Conservation (phyloP, 92 coral and sea anemone genomes). For the Metridium senile region DNA sequence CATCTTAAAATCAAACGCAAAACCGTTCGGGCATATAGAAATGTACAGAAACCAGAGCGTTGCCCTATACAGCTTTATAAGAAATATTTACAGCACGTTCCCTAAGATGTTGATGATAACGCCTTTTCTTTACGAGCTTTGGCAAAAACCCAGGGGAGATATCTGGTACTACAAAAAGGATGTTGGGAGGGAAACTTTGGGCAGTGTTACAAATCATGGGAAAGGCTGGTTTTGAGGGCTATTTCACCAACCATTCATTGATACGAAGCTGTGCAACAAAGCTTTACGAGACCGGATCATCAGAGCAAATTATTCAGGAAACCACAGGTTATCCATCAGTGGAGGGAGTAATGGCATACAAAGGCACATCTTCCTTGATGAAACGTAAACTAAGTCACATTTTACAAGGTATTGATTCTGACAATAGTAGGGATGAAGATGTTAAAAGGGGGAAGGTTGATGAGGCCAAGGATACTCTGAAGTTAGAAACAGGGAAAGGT, state of each 20-base stretch:
- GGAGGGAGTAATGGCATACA: slow-evolving; percentile 52
- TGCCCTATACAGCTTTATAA: slow-evolving; percentile 42
- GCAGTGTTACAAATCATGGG: slow-evolving; percentile 37
- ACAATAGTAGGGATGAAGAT: not conserved
- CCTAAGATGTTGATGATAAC: slow-evolving; percentile 11
- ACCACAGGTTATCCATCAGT: slow-evolving; percentile 52
- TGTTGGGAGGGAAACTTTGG: slow-evolving; percentile 48
- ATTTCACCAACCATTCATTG: slow-evolving; percentile 27
- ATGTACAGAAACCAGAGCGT: slow-evolving; percentile 37
- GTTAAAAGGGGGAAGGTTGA: not conserved
- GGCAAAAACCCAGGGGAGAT: slow-evolving; percentile 35
- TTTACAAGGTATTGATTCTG: not conserved
- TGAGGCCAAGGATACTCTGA: not conserved
- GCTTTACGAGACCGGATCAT: not conserved
- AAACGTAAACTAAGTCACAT: slow-evolving; percentile 22
- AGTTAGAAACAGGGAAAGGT: not conserved
- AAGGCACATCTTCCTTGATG: slow-evolving; percentile 33
- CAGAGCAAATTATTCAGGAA: slow-evolving; percentile 47
- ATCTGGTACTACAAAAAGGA: slow-evolving; percentile 44
- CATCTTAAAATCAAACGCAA: slow-evolving; percentile 38
- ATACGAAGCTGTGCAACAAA: slow-evolving; percentile 17
- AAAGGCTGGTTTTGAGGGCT: slow-evolving; percentile 26
- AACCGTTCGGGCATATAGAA: slow-evolving; percentile 34
- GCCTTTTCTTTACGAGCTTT: slow-evolving; percentile 43
- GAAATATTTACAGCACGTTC: slow-evolving; percentile 21